Base-by-base conservation (phyloP, 2,113 vertebrate genomes). In the Smithornis capensis region DNA sequence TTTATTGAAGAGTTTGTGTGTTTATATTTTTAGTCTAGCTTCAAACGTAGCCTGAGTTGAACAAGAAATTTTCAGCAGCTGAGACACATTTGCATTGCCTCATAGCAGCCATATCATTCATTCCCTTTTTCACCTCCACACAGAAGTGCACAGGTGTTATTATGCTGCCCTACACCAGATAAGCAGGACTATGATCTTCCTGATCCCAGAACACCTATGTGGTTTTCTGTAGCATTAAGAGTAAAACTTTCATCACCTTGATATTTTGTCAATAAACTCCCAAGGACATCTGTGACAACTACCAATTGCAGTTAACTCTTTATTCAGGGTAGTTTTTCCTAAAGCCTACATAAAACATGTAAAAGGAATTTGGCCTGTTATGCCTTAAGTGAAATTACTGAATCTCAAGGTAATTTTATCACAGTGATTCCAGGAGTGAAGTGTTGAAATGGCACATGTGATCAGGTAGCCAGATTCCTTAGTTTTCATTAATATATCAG, bases 111-210 rank as follows among this genome's bases (percentile, higher is more conserved):
- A 19, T 19, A 8, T 18, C 19, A 49, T 7, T 33, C 47, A 42
- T 71, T 55, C 22, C 3, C 21, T 57, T 65, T 86, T 29, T n/a
- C 10, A 29, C 7, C 8, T 53, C 28, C 59, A 82, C 40, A 27
- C 12, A 62, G 40, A 49, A 77, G 4, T 9, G 4, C 19, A 15
- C 23, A 0, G 0, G 24, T 18, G 19, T 19, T 68, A 60, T 33
- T 44, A 27, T 10, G 31, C n/a, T 81, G 37, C 45, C 45, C 28
- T 70, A 23, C 23, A 53, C 6, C 68, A 78, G 37, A 44, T 3
- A 28, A 53, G 31, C 31, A 60, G 12, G 27, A 12, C 27, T 92
- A 14, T 55, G 62, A 14, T 57, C 14, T n/a, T 56, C 42, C 29
- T 25, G 33, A 40, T n/a, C 37, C 64, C 62, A 22, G 64, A 65